A percentile compares a stretch with the other conserved stretches of the same genome.
Evolutionary conservation across 2,113 vertebrate species (phyloP).

Genomic region (Rhinopomastus cyanomelas): DNA sequence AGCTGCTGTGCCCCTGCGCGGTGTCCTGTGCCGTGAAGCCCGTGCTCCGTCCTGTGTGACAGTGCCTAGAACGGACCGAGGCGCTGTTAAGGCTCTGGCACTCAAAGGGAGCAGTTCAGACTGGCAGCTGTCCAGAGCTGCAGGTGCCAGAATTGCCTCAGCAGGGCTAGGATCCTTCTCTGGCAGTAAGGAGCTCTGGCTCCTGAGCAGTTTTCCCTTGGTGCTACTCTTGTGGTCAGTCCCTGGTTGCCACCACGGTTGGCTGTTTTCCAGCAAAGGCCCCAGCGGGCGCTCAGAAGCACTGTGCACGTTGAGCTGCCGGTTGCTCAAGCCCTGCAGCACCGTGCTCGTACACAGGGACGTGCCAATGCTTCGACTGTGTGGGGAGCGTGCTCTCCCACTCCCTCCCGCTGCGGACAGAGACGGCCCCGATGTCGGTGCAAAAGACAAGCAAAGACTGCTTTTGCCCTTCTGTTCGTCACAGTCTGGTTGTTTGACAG

Average conservation of each 20-base stretch:
- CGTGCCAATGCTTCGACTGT: background rate
- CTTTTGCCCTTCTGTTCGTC: conserved; percentile 17
- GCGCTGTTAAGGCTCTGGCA: background rate
- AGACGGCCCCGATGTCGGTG: background rate
- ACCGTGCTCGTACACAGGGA: background rate
- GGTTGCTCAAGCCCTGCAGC: background rate
- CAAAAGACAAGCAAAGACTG: background rate
- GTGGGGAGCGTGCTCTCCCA: background rate
- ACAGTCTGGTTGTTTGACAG: background rate
- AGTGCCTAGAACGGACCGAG: background rate
- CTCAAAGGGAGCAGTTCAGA: background rate
- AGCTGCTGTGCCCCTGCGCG: background rate
- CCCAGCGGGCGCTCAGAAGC: background rate
- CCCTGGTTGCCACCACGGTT: background rate
- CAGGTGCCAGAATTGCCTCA: background rate
- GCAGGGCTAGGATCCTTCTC: background rate
- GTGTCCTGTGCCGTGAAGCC: background rate
- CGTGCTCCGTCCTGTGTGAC: background rate
- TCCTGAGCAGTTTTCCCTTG: background rate
- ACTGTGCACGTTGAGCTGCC: background rate
- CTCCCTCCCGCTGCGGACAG: background rate
- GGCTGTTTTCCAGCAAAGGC: background rate
- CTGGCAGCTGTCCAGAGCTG: background rate
- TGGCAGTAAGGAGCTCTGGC: background rate
- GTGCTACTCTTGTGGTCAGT: too few species aligned